Conservation (phyloP, 1,140 invertebrate species). For the Cydia amplana region DNA sequence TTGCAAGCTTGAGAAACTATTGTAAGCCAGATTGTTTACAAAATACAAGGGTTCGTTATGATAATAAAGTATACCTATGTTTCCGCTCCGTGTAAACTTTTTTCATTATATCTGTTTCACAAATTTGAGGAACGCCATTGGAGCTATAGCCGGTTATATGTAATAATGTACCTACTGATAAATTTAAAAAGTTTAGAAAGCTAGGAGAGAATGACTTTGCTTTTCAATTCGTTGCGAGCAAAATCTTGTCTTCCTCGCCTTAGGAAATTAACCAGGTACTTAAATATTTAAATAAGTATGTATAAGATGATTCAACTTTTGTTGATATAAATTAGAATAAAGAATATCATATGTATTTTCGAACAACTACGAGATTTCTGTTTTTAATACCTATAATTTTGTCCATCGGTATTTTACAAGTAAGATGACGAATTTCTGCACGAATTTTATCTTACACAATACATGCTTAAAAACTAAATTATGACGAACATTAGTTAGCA, state of each 20-base stretch:
- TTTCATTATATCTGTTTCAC: slow-evolving; percentile 32
- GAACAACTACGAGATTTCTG: not conserved
- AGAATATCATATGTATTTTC: too few species aligned
- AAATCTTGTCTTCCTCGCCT: not conserved
- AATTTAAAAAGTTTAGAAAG: slow-evolving; percentile 26
- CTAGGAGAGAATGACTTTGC: not conserved
- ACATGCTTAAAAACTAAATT: too few species aligned
- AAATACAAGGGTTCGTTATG: slow-evolving; percentile 2
- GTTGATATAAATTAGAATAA: too few species aligned
- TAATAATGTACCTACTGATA: slow-evolving; percentile 30
- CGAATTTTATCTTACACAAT: too few species aligned
- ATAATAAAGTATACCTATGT: slow-evolving; percentile 27
- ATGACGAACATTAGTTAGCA: too few species aligned
- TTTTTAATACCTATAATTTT: too few species aligned
- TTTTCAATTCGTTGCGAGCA: not conserved
- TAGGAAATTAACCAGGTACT: not conserved
- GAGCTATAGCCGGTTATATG: slow-evolving; percentile 21
- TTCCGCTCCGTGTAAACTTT: slow-evolving; percentile 6
- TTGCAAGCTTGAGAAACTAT: not conserved
- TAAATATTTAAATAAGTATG: not conserved
- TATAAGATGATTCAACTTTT: too few species aligned
- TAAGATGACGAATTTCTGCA: too few species aligned
- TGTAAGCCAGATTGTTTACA: slow-evolving; percentile 7
- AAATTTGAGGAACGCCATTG: slow-evolving; percentile 27
- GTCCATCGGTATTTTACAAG: too few species aligned